Base-by-base conservation (phyloP, 2,797 vertebrate genomes). In the Enoplosus armatus region DNA sequence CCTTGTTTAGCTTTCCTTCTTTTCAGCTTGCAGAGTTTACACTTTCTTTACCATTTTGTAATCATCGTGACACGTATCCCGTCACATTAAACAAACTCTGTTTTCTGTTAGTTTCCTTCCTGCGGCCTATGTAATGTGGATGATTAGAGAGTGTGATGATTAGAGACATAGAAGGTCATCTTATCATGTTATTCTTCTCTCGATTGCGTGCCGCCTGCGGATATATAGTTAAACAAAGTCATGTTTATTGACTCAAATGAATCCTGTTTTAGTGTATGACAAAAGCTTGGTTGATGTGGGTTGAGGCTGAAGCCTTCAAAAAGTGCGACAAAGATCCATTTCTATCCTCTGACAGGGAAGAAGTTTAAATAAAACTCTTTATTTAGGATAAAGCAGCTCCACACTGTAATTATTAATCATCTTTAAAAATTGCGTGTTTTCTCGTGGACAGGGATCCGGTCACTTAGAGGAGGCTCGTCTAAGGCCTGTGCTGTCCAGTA, bases 391-490 rank as follows among this genome's bases (percentile, higher is more conserved):
- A 58, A 63, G 18, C 39, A 41, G 5, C 20, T 5, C 51, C 24
- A 11, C 15, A 24, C 1, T 60, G 11, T 29, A 33, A n/a, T 35
- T 43, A 51, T 65, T 4, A n/a, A 55, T 43, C 48, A 18, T 31
- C 50, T 35, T 74, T 60, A 15, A 24, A n/a, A 33, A 35, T 8
- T 20, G 16, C 43, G 8, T 50, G 14, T 82, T 55, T 59, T 66
- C 35, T 70, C 16, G 0, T 65, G 58, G n/a, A 53, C 89, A 96
- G 96, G 79, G 80, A 47, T 85, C 87, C 12, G 85, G 88, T 84
- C 91, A 82, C 65, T 83, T 97, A 72, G 97, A 96, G 75, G 96
- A 98, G 58, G 96, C 96, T 27, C 95, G 97, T 29, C 96, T 99
- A 24, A 96, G 96, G 78, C 95, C 98, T 0, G 90, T 97, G 59